These are phyloP conservation scores for Bombus haemorrhoidalis DNA, from an alignment of 1,140 invertebrate genomes.

Conservation along the genomic window DNA sequence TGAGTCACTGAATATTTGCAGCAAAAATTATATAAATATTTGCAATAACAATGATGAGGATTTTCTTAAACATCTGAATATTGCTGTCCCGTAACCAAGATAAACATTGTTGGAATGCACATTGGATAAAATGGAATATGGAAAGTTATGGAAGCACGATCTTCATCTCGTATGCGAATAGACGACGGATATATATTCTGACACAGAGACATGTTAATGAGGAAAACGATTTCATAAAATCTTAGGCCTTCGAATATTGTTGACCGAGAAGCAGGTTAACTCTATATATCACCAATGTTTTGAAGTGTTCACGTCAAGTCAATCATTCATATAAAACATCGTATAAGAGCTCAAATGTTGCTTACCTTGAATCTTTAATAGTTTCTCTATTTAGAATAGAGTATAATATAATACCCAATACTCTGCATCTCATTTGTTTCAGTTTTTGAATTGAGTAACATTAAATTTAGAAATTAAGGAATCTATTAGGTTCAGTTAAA, in stretches of 20 bases:
- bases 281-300: background rate
- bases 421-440: background rate
- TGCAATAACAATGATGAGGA: background rate
- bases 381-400: too few relatives aligned
- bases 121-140: background rate
- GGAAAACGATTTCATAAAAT: conserved; percentile 3
- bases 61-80: background rate
- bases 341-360: background rate
- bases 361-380: conserved; percentile 5
- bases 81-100: background rate
- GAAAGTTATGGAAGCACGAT: background rate
- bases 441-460: background rate
- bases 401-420: background rate
- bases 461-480: background rate
- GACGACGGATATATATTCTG: background rate
- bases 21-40: background rate
- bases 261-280: too few relatives aligned
- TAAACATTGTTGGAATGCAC: background rate
- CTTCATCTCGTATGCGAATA: background rate
- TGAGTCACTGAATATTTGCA: background rate
- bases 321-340: background rate
- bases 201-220: background rate
- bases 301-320: background rate
- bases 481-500: background rate
- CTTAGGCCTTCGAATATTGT: background rate